A percentile compares a stretch with the other conserved stretches of the same genome.
Evolutionary conservation across 2,888 invertebrate genomes (phyloP).

Genomic region (Lasioglossum leucozonium): DNA sequence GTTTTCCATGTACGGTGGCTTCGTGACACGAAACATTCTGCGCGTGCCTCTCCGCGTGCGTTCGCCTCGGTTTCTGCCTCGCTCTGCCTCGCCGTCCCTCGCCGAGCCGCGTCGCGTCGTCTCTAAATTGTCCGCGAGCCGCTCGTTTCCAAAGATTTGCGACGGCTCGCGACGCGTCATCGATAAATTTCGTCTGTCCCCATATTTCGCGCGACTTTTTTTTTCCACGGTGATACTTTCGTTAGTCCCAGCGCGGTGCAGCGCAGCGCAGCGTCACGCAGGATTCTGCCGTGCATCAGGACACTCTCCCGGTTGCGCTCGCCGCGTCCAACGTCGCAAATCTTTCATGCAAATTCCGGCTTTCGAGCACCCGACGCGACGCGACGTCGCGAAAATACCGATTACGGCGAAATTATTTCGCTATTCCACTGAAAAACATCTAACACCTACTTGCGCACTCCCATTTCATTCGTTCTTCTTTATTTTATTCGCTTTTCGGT

Average conservation of each 20-base stretch:
- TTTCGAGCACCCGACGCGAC: neutral
- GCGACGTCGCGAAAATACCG: neutral
- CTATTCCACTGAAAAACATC: neutral
- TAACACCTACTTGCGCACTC: neutral
- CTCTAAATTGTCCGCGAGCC: conserved; percentile 48
- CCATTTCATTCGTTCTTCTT: too few relatives aligned
- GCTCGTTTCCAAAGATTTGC: conserved; percentile 55
- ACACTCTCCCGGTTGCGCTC: neutral
- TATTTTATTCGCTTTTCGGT: neutral
- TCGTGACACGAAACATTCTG: conserved; percentile 60
- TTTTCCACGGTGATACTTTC: conserved; percentile 13
- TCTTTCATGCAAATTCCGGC: neutral
- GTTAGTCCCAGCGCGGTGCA: neutral
- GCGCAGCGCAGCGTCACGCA: neutral
- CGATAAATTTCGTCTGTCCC: conserved; percentile 46
- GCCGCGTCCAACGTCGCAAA: neutral
- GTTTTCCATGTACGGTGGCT: conserved; percentile 56
- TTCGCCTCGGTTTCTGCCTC: neutral
- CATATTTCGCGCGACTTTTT: conserved; percentile 30
- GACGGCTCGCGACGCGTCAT: conserved; percentile 40
- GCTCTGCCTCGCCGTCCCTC: conserved; percentile 2
- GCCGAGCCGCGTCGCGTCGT: neutral
- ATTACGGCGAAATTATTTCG: neutral
- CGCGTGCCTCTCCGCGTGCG: conserved; percentile 53
- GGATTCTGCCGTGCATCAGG: neutral